Percentiles rank a stretch among this genome's conserved stretches.
phyloP scores from a whole-genome alignment of 2,797 vertebrate genomes.

The Sebastiscus tertius region DNA sequence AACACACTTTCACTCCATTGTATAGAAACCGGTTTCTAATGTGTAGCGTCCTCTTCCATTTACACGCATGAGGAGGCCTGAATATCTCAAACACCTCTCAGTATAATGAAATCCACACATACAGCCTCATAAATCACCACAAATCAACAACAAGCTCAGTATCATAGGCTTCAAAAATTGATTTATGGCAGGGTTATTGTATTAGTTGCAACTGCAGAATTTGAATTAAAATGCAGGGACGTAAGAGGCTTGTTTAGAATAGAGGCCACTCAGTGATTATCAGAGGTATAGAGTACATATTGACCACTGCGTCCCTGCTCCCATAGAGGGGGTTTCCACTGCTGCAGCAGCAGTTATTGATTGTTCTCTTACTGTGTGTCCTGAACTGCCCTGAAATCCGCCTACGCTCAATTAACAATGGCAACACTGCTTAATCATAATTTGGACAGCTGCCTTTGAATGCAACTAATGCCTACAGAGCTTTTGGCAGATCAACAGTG shows the following conservation, averaged over 20 bases:
- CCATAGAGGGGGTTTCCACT: background rate
- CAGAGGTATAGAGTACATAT: background rate
- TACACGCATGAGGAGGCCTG: rapidly evolving
- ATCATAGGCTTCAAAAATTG: background rate
- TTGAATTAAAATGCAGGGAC: background rate
- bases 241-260: background rate
- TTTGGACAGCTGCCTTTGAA: too few species aligned
- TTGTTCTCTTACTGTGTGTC: background rate
- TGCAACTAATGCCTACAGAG: too few species aligned
- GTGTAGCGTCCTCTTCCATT: background rate
- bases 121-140: background rate
- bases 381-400: background rate
- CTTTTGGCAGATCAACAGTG: too few species aligned
- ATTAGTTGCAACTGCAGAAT: background rate
- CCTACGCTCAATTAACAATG: too few species aligned
- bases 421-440: too few species aligned
- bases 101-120: background rate
- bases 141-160: background rate
- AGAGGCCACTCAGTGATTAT: background rate
- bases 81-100: background rate
- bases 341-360: background rate
- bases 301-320: background rate
- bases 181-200: background rate
- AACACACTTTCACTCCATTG: background rate
- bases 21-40: background rate